Base-by-base conservation (phyloP, 2,797 vertebrate genomes). In the Melanotaenia maccullochi region DNA sequence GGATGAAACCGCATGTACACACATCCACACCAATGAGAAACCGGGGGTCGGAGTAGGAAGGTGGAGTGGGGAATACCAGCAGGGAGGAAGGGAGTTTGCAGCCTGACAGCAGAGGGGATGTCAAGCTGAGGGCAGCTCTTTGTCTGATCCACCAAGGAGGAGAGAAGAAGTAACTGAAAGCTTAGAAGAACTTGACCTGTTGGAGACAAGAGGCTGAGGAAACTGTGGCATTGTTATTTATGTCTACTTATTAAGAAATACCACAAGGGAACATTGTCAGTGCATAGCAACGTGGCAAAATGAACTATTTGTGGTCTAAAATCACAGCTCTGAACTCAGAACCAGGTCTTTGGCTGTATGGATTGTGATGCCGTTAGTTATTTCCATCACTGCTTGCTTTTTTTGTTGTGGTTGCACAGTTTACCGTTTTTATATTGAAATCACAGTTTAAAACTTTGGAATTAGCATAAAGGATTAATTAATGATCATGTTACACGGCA, bases 121-220 rank as follows among this genome's bases (percentile, higher is more conserved):
- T 84, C 87, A 83, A 8, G 83, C 89, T 83, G 88, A 87, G 86
- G 60, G 49, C 59, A 52, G 56, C 73, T 70, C 75, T 90, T 89
- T 87, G 83, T 91, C 56, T 68, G 61, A 40, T 25, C 60, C 64
- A 73, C 68, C 0, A 12, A 79, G 62, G 81, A 68, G 56, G 38
- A 22, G 58, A 42, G 57, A 60, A 82, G 63, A 71, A 67, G 67
- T 25, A 70, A 62, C 66, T 60, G 67, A 78, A 72, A 75, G 68
- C 73, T 18, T 66, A 78, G 69, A 60, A 51, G 63, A 61, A 56
- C 61, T 24, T 4, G 18, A 47, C 28, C 7, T 30, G 60, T 68
- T 28, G 16, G 69, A 64, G 75, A 73, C 36, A 12, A 78, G 78
- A 63, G 36, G 74, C 83, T 76, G 71, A 57, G 9, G 40, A 57